These are phyloP conservation scores for Craniophora ligustri DNA, from an alignment of 2,888 invertebrate genomes.

Conservation along the genomic window DNA sequence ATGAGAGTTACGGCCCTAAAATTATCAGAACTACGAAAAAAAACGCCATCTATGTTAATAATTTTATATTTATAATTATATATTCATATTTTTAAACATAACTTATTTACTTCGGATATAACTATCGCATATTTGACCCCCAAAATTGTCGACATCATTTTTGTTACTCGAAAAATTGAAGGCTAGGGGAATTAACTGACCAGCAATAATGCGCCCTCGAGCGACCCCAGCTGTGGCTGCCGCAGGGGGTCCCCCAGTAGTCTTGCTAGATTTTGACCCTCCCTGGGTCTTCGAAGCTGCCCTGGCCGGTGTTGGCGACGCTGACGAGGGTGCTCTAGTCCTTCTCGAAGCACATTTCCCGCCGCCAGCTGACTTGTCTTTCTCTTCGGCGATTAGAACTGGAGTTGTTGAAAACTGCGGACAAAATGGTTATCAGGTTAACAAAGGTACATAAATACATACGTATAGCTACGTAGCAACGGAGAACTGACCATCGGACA, in stretches of 20 bases:
- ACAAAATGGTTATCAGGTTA: too few species aligned
- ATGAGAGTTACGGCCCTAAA: too few species aligned
- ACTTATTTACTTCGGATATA: too few species aligned
- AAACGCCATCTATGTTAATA: too few species aligned
- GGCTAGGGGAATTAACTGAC: conserved; percentile 46
- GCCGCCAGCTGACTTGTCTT: neutral
- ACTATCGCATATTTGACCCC: too few species aligned
- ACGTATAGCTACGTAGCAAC: too few species aligned
- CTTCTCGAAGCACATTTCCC: neutral
- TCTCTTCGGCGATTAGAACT: neutral
- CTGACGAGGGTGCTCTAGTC: neutral
- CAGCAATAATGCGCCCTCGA: conserved; percentile 74
- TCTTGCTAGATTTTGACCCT: conserved; percentile 2
- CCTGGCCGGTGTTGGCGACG: neutral
- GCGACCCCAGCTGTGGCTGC: conserved; percentile 60
- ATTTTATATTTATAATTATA: too few species aligned
- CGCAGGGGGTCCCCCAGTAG: conserved; percentile 50
- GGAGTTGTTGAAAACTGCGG: conserved; percentile 37
- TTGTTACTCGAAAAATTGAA: neutral
- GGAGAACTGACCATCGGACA: too few species aligned
- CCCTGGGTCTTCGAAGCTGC: neutral
- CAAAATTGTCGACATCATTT: neutral
- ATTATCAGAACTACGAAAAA: too few species aligned
- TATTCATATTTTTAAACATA: too few species aligned
- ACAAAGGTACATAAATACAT: too few species aligned